These are phyloP conservation scores for Lasioglossum oenotherae DNA, from an alignment of 2,888 invertebrate genomes.

Conservation along the genomic window DNA sequence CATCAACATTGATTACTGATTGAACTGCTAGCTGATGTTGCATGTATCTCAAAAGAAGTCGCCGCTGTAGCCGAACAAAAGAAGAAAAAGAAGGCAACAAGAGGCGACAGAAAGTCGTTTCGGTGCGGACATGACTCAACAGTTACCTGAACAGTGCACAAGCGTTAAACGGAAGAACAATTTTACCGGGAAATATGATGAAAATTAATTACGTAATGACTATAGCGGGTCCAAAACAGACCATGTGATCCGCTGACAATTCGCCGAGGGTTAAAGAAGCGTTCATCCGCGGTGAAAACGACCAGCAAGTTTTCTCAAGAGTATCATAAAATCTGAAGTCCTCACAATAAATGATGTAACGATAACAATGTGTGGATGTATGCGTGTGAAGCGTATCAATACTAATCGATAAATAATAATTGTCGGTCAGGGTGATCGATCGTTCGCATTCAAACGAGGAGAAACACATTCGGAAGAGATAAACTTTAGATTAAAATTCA, in stretches of 20 bases:
- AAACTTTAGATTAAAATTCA: neutral
- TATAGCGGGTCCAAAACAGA: neutral
- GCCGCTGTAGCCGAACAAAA: too few relatives aligned
- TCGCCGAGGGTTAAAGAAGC: neutral
- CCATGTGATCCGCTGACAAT: neutral
- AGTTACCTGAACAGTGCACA: neutral
- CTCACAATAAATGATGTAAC: neutral
- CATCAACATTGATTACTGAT: too few relatives aligned
- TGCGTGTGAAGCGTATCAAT: neutral
- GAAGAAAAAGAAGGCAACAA: neutral
- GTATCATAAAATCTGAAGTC: conserved; percentile 14
- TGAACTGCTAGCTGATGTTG: neutral
- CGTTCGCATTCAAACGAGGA: neutral
- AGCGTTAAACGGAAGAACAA: neutral
- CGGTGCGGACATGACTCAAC: neutral
- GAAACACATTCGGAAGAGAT: neutral
- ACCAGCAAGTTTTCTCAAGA: neutral
- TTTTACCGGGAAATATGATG: neutral
- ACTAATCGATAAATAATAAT: conserved; percentile 24
- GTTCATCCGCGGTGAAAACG: conserved; percentile 10
- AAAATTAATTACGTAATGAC: neutral
- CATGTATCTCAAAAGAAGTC: too few relatives aligned
- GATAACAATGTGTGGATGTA: neutral
- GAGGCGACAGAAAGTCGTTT: neutral
- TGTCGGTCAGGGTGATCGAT: conserved; percentile 14